A percentile compares a stretch with the other conserved stretches of the same genome.
These are phyloP conservation scores for Tenthredo livida DNA, from an alignment of 2,888 invertebrate species.

Conservation along the genomic window DNA sequence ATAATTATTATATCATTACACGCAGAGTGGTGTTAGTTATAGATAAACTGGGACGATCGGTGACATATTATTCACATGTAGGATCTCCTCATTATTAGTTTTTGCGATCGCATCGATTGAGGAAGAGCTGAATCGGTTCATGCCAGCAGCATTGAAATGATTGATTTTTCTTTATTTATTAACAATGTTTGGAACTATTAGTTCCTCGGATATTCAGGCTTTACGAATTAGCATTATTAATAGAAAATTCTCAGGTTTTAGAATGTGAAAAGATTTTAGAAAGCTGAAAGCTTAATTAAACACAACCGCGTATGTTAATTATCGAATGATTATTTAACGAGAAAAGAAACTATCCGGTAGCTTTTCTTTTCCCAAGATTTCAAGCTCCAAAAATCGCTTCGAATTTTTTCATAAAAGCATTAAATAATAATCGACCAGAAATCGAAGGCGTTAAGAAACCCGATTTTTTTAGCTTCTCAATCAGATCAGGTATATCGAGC, in stretches of 20 bases:
- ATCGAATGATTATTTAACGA: slow-evolving; percentile 3
- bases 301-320: background rate
- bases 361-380: background rate
- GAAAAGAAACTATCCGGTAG: background rate
- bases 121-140: too few species aligned
- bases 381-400: background rate
- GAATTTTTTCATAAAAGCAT: background rate
- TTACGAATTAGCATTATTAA: background rate
- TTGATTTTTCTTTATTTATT: background rate
- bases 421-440: background rate
- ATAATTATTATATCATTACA: background rate
- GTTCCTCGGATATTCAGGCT: background rate
- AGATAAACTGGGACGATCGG: background rate
- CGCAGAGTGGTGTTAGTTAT: background rate
- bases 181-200: background rate
- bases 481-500: background rate
- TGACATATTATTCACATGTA: background rate
- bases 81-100: background rate
- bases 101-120: background rate
- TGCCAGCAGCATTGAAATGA: too few species aligned
- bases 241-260: background rate
- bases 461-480: background rate
- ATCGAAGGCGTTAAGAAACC: background rate
- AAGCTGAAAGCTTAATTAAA: background rate
- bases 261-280: slow-evolving; percentile 3